These are phyloP conservation scores for Aleiodes alternator DNA, from an alignment of 2,888 invertebrate genomes.

Conservation along the genomic window DNA sequence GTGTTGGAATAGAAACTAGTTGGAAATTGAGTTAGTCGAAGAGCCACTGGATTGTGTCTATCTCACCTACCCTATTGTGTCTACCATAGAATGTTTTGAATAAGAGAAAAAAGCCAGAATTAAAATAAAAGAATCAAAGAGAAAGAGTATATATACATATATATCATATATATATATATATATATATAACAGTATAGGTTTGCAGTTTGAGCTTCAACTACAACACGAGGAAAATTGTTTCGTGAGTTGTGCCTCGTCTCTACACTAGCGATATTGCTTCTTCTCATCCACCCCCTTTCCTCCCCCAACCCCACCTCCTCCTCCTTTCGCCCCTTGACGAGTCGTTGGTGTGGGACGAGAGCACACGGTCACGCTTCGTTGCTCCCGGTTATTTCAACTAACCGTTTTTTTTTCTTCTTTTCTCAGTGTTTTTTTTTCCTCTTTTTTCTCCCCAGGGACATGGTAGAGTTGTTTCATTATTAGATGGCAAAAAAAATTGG, in stretches of 20 bases:
- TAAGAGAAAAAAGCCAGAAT: constrained; percentile 14
- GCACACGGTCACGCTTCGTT: constrained; percentile 31
- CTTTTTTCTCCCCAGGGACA: constrained; percentile 7
- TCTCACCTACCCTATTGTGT: not conserved
- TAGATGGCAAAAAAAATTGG: constrained; percentile 1
- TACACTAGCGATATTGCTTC: constrained; percentile 43
- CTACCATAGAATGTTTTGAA: constrained; percentile 22
- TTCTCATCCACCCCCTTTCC: constrained; percentile 7
- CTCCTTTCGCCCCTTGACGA: constrained; percentile 23
- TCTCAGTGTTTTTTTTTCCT: not conserved
- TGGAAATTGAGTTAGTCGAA: constrained; percentile 29
- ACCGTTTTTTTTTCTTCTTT: constrained; percentile 5
- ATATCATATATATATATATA: too few relatives aligned
- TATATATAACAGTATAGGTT: not conserved
- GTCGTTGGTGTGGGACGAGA: constrained; percentile 26
- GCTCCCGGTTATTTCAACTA: constrained; percentile 18
- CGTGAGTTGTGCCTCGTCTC: constrained; percentile 47
- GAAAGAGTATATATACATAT: not conserved
- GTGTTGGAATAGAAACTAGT: constrained; percentile 28
- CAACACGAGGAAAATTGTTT: constrained; percentile 31
- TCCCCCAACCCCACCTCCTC: not conserved
- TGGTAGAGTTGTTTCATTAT: constrained; percentile 23
- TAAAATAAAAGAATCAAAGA: not conserved
- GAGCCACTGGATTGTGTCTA: constrained; percentile 5
- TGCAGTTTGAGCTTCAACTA: constrained; percentile 14